Percentiles rank a stretch among this genome's conserved stretches.
Conservation (phyloP, 2,888 invertebrate genomes). For the Hypolimnas misippus region DNA sequence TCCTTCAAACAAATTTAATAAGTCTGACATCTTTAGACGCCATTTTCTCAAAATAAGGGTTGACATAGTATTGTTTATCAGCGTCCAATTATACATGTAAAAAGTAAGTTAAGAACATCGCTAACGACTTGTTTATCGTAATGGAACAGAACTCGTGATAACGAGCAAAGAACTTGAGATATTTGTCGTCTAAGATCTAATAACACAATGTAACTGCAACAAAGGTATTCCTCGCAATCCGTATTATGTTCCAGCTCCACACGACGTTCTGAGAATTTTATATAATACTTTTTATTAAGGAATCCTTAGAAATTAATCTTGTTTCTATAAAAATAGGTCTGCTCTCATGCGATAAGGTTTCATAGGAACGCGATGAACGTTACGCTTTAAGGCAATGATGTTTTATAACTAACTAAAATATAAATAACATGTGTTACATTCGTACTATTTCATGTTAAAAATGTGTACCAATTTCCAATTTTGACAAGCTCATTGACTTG, state of each 20-base stretch:
- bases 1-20: too few relatives aligned
- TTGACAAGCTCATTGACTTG: too few relatives aligned
- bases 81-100: too few relatives aligned
- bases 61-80: too few relatives aligned
- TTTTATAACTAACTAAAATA: not conserved
- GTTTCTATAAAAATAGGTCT: constrained; percentile 37
- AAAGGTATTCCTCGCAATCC: constrained; percentile 10
- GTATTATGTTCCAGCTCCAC: constrained; percentile 10
- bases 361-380: constrained; percentile 20
- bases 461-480: too few relatives aligned
- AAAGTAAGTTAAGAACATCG: too few relatives aligned
- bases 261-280: constrained; percentile 15
- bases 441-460: too few relatives aligned
- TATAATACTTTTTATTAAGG: constrained; percentile 26
- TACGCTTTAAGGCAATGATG: not conserved
- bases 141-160: not conserved
- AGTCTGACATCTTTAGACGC: too few relatives aligned
- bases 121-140: not conserved
- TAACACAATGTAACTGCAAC: constrained; percentile 12
- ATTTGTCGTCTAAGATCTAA: not conserved
- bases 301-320: constrained; percentile 43
- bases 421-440: too few relatives aligned
- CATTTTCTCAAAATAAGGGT: too few relatives aligned
- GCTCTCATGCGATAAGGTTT: constrained; percentile 38
- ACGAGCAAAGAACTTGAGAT: not conserved